Evolutionary conservation across 2,113 vertebrate species (phyloP), one percentile per base, ranked within the genome.

Genomic region (Syngnathus typhle): DNA sequence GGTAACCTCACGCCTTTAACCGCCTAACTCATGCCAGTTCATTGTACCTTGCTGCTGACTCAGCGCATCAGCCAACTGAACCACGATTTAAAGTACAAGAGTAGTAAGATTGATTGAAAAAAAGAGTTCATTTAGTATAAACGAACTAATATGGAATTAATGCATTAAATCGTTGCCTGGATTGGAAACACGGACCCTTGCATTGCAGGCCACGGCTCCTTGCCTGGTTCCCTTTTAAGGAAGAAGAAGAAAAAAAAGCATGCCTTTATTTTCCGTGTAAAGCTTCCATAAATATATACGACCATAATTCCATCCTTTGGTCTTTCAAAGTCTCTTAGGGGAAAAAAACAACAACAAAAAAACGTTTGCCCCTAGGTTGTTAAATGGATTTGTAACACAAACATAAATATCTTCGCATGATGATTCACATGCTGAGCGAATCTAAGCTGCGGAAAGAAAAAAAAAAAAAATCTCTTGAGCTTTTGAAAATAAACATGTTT

Each of bases 351-450:
- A 43, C 0, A 43, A 11, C 0, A 43, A n/a, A 70, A 49, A 6
- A 56, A 32, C 12, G 23, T 63, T 68, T 77, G 49, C 67, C 72
- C 73, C n/a, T 27, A 23, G 77, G 71, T 76, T 63, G 54, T 71
- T 82, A 83, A 80, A 67, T 44, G 75, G 70, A 80, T 83, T 85
- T 80, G 65, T 70, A 66, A 67, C 55, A 55, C 19, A 51, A 63
- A 73, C 52, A 47, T 70, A 67, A 78, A 76, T 72, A 55, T 41
- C 60, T 21, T 37, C 59, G 58, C 12, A 39, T 69, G 38, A 69
- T 76, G 62, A 74, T 65, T 82, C 60, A 68, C 41, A 56, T 64
- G 47, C 60, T 74, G 39, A 44, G 41, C 41, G 2, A 13, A 23
- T 44, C 10, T 62, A 62, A 62, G 60, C 21, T 44, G 41, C 2